phyloP scores from a whole-genome alignment of 2,797 vertebrate genomes.

The Sternarchorhynchus goeldii region DNA sequence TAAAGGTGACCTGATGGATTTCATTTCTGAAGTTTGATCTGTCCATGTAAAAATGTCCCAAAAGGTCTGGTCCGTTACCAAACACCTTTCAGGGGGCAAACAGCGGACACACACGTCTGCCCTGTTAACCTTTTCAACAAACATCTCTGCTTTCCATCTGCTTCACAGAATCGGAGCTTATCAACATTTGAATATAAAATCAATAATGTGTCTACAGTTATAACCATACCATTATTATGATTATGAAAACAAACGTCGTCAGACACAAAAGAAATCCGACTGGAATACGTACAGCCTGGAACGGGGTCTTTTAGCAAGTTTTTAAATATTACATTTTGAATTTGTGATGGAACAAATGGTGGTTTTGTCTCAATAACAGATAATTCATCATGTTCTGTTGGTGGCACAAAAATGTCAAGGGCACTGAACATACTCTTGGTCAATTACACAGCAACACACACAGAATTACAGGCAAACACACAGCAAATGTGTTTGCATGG shows the following conservation, averaged over 20 bases:
- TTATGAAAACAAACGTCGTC: slow-evolving; percentile 8
- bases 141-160: slow-evolving; percentile 1
- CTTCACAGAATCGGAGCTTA: slow-evolving; percentile 6
- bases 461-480: slow-evolving; percentile 48
- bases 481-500: slow-evolving; percentile 50
- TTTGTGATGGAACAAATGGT: slow-evolving; percentile 17
- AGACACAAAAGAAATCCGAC: not conserved
- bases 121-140: slow-evolving; percentile 38
- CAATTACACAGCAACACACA: slow-evolving; percentile 62
- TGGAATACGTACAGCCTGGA: no score
- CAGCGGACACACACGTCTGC: slow-evolving; percentile 12
- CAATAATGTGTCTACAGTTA: slow-evolving; percentile 26
- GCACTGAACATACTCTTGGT: slow-evolving; percentile 67
- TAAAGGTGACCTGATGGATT: slow-evolving; percentile 81
- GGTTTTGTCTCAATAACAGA: slow-evolving; percentile 62
- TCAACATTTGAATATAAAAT: slow-evolving; percentile 6
- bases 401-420: slow-evolving; percentile 77
- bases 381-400: slow-evolving; percentile 73
- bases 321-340: not conserved
- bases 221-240: not conserved
- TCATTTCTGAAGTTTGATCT: slow-evolving; percentile 81
- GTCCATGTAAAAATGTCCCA: slow-evolving; percentile 73
- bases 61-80: slow-evolving; percentile 69
- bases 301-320: not conserved
- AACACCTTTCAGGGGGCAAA: slow-evolving; percentile 51